Evolutionary conservation across 2,113 vertebrate species (phyloP), one percentile per base, ranked within the genome.

Genomic region (Gymnarchus niloticus): DNA sequence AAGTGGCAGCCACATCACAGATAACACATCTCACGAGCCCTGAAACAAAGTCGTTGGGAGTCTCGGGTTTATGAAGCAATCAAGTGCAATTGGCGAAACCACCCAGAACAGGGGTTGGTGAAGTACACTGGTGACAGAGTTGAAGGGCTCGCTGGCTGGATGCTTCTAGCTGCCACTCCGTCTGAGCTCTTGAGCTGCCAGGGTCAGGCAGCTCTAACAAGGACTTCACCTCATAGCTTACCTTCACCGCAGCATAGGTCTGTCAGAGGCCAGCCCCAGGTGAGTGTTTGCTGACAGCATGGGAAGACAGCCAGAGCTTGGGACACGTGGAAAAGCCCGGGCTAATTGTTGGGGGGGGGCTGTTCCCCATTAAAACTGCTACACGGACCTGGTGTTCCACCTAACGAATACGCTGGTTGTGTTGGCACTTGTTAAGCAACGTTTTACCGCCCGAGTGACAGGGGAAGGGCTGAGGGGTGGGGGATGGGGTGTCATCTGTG

Each of bases 371-470:
- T 78, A 78, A 48, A 78, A 46, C 69, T 33, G 19, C 6, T 61
- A 9, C 48, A 51, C 0, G 17, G 83, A 61, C 6, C 51, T 56
- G 10, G 6, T 59, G 82, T 46, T 44, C 33, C 14, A 57, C 49
- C 9, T 23, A 59, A 59, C n/a, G 54, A 59, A 83, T 61, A 19
- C 56, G 17, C 44, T 8, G n/a, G 56, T 76, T 54, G 85, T 46
- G 76, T 51, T 83, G 84, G 86, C 77, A 25, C 73, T 87, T 76
- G 87, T 73, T 89, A 87, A 86, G 83, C 87, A 46, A n/a, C 46
- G 65, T 83, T 83, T 4, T 48, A 83, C 65, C 19, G 33, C 17
- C 85, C 51, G 4, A 69, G 46, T 84, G 87, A 83, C 83, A n/a
- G 52, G 84, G 86, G 77, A 51, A 28, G 48, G 48, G 46, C 46